Percentiles rank a stretch among this genome's conserved stretches.
phyloP scores from a whole-genome alignment of 1,140 invertebrate genomes.

The Dysdera silvatica region DNA sequence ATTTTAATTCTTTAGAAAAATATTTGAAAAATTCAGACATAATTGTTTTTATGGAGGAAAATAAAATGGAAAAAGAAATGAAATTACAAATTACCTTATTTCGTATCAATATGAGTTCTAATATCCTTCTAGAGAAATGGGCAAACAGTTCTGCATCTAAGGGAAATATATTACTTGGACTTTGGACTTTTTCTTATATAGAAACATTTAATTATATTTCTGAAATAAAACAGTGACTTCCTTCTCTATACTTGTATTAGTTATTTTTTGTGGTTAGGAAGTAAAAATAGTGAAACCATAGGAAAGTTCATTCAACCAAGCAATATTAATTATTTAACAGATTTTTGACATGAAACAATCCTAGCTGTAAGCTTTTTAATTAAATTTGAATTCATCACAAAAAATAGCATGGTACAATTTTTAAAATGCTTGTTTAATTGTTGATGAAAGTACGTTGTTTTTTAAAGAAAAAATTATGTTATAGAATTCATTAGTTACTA shows the following conservation, averaged over 20 bases:
- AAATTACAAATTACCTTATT: neutral
- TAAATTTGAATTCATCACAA: too few relatives aligned
- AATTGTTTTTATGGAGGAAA: neutral
- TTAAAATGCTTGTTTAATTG: too few relatives aligned
- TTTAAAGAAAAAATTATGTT: too few relatives aligned
- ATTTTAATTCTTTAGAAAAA: too few relatives aligned
- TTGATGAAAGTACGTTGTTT: too few relatives aligned
- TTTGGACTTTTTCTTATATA: neutral
- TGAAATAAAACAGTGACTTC: neutral
- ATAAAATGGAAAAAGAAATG: neutral
- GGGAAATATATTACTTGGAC: neutral
- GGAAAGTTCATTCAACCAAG: too few relatives aligned
- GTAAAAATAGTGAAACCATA: neutral
- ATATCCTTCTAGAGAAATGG: neutral
- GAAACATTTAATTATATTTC: neutral
- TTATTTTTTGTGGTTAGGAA: neutral
- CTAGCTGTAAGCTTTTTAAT: too few relatives aligned
- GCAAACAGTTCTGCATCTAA: neutral
- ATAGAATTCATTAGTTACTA: too few relatives aligned
- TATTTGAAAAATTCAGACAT: too few relatives aligned
- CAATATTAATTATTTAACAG: too few relatives aligned
- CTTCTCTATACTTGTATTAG: neutral
- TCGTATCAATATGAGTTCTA: neutral
- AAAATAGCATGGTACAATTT: too few relatives aligned
- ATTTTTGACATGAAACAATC: too few relatives aligned